These are phyloP conservation scores for Troglohyphantes excavatus DNA, from an alignment of 2,888 invertebrate species.

Conservation along the genomic window DNA sequence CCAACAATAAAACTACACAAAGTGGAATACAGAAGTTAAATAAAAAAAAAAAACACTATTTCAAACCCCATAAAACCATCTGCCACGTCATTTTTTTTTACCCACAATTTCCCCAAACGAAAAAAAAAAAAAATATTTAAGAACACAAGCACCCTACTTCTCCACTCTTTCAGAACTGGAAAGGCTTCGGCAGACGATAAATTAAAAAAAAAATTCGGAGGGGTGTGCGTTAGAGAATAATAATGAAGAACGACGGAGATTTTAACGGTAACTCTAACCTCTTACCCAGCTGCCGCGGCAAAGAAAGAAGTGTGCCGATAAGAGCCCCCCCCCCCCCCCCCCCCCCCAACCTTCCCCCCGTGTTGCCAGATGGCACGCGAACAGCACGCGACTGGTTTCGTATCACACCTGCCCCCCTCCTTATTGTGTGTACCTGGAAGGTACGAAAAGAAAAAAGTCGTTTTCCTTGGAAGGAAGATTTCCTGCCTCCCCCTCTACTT, in stretches of 20 bases:
- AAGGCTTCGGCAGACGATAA: not conserved
- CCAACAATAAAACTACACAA: too few species aligned
- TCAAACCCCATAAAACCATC: conserved; percentile 57
- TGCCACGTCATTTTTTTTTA: conserved; percentile 29
- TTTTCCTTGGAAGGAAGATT: not conserved
- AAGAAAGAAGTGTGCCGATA: not conserved
- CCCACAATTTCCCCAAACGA: not conserved
- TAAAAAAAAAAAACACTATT: too few species aligned
- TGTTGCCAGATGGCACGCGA: conserved; percentile 74
- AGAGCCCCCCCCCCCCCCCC: not conserved
- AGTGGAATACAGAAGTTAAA: too few species aligned
- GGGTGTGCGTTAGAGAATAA: conserved; percentile 6
- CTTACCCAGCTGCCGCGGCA: conserved; percentile 57
- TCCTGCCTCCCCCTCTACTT: not conserved
- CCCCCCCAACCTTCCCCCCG: not conserved
- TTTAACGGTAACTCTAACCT: conserved; percentile 75
- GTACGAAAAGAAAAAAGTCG: not conserved
- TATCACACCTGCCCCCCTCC: conserved; percentile 18
- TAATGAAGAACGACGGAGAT: not conserved
- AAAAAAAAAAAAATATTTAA: too few species aligned
- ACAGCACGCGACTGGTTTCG: conserved; percentile 66
- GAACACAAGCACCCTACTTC: not conserved
- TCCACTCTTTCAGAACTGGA: conserved; percentile 30
- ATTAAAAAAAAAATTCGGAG: conserved; percentile 3
- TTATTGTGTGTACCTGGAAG: not conserved